A percentile compares a stretch with the other conserved stretches of the same genome.
Conservation (phyloP, 2,113 vertebrate species). For the Pica pica region DNA sequence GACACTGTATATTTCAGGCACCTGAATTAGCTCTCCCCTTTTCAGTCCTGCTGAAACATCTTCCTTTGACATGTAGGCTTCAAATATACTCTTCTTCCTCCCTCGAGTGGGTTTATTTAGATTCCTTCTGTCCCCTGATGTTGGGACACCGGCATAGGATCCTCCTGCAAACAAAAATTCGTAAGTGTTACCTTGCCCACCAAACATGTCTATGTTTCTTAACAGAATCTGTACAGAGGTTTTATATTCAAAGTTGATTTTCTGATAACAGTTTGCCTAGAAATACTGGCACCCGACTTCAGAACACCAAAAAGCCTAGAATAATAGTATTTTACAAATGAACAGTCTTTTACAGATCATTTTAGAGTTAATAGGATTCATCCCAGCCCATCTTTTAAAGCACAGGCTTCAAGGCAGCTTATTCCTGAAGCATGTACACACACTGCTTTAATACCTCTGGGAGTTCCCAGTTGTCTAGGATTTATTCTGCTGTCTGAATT, state of each 20-base stretch:
- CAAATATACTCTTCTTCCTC: slow-evolving; percentile 86
- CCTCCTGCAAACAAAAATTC: slow-evolving; percentile 69
- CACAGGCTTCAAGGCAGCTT: slow-evolving; percentile 19
- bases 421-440: slow-evolving; percentile 29
- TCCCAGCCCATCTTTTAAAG: slow-evolving; percentile 12
- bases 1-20: slow-evolving; percentile 39
- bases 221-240: background rate
- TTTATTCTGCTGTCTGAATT: slow-evolving; percentile 64
- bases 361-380: background rate
- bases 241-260: background rate
- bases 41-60: slow-evolving; percentile 89
- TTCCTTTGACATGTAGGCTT: slow-evolving; percentile 82
- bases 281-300: background rate
- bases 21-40: slow-evolving; percentile 90
- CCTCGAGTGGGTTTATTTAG: slow-evolving; percentile 73
- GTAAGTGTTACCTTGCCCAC: background rate
- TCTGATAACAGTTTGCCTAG: background rate
- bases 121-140: slow-evolving; percentile 74
- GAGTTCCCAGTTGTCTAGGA: slow-evolving; percentile 60
- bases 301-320: background rate
- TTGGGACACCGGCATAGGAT: slow-evolving; percentile 45
- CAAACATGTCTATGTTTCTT: background rate
- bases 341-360: background rate
- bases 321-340: background rate
- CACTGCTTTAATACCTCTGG: slow-evolving; percentile 71